A percentile compares a stretch with the other conserved stretches of the same genome.
phyloP scores from a whole-genome alignment of 2,113 vertebrate genomes.

The Larimichthys polyactis region DNA sequence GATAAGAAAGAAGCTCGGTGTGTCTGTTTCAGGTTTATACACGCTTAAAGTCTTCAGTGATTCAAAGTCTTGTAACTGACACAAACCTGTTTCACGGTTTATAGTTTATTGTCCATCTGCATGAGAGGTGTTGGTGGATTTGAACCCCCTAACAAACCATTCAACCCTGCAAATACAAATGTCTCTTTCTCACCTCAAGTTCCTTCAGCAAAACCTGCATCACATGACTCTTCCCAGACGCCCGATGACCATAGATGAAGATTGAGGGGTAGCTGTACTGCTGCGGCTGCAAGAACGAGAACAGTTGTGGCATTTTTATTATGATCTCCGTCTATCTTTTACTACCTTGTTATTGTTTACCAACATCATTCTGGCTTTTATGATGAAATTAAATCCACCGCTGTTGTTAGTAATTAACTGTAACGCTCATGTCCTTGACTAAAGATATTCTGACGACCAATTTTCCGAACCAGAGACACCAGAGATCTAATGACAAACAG shows the following conservation, averaged over 20 bases:
- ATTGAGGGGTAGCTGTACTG: conserved; percentile 93
- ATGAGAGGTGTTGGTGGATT: neutral
- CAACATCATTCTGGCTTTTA: neutral
- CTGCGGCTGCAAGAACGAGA: conserved; percentile 83
- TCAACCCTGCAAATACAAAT: neutral
- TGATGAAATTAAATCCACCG: neutral
- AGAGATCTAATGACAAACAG: neutral
- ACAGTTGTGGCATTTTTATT: neutral
- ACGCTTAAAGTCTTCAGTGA: neutral
- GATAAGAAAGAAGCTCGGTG: neutral
- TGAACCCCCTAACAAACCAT: neutral
- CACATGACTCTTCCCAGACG: conserved; percentile 95
- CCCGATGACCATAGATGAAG: conserved; percentile 95
- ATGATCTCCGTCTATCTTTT: neutral
- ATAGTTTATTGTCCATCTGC: neutral
- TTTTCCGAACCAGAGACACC: neutral
- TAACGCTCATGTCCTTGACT: neutral
- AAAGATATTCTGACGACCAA: neutral
- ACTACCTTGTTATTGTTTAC: neutral
- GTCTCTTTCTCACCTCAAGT: conserved; percentile 88
- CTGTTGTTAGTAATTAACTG: neutral
- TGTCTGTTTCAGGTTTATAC: neutral
- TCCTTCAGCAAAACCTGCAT: conserved; percentile 88
- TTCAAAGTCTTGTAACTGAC: neutral
- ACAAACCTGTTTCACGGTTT: neutral